Evolutionary conservation across 2,888 invertebrate species (phyloP).

Genomic region (Ochropleura leucogaster): DNA sequence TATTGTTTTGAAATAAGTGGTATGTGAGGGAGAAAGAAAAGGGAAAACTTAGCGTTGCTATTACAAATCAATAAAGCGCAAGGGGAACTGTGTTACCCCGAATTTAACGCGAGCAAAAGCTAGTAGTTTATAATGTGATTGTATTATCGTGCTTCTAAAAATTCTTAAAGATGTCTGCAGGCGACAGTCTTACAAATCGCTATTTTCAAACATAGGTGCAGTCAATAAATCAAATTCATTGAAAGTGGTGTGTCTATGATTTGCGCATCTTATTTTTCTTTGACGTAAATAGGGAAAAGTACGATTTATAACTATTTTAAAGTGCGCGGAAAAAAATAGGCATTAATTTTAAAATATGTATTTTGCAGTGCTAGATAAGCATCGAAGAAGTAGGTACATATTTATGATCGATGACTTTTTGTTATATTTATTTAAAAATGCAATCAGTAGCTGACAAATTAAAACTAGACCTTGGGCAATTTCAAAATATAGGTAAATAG

Average conservation of each 20-base stretch:
- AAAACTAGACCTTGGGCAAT: neutral
- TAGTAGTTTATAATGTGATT: conserved; percentile 3
- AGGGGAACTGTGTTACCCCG: too few species aligned
- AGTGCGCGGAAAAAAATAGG: neutral
- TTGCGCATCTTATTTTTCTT: neutral
- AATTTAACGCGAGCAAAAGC: neutral
- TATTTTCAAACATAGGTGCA: conserved; percentile 22
- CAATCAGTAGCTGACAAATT: neutral
- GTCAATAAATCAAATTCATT: conserved; percentile 21
- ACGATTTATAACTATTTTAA: neutral
- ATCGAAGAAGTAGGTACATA: conserved; percentile 14
- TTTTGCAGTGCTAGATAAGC: neutral
- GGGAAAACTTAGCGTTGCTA: too few species aligned
- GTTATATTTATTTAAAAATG: neutral
- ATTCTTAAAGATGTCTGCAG: conserved; percentile 19
- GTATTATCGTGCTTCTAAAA: conserved; percentile 20
- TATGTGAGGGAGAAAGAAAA: too few species aligned
- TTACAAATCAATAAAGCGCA: too few species aligned
- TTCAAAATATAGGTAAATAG: too few species aligned
- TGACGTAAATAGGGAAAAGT: neutral
- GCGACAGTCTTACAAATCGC: conserved; percentile 8
- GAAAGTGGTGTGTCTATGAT: neutral
- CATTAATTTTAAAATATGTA: neutral
- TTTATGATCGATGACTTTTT: neutral
- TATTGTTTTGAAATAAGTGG: too few species aligned